A percentile compares a stretch with the other conserved stretches of the same genome.
Conservation (phyloP, 2,113 vertebrate genomes). For the Thermophis baileyi region DNA sequence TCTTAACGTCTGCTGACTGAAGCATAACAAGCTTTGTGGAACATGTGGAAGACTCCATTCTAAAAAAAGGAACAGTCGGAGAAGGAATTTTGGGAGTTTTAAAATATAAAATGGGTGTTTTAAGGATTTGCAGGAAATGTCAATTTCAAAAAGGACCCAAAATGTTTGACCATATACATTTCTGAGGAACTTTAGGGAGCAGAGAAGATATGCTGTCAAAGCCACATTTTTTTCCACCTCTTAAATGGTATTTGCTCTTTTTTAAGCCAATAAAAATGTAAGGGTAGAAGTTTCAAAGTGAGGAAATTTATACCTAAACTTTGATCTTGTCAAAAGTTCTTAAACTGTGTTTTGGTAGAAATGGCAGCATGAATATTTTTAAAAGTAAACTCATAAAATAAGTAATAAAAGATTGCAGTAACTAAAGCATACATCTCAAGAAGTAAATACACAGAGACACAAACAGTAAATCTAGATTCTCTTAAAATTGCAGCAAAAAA, state of each 20-base stretch:
- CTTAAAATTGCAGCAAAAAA: not conserved
- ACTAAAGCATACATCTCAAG: not conserved
- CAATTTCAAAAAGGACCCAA: not conserved
- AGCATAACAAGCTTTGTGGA: not conserved
- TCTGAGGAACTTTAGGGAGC: not conserved
- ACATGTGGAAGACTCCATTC: not conserved
- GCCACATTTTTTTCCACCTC: not conserved
- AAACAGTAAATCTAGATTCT: not conserved
- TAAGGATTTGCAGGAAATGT: not conserved
- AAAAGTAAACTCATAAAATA: not conserved
- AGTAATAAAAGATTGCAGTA: not conserved
- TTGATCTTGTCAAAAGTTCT: not conserved
- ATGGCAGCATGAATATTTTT: not conserved
- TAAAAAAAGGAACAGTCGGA: not conserved
- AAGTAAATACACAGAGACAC: not conserved
- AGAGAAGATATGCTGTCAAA: not conserved
- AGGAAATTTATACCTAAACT: not conserved
- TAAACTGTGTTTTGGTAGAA: not conserved
- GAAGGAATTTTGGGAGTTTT: not conserved
- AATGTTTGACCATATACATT: not conserved
- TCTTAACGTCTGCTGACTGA: not conserved
- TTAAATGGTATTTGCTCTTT: not conserved
- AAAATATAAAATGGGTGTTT: not conserved
- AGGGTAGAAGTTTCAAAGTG: not conserved
- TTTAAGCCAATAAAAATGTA: not conserved